Evolutionary conservation across 2,888 invertebrate species (phyloP).

Genomic region (Hybos culiciformis): DNA sequence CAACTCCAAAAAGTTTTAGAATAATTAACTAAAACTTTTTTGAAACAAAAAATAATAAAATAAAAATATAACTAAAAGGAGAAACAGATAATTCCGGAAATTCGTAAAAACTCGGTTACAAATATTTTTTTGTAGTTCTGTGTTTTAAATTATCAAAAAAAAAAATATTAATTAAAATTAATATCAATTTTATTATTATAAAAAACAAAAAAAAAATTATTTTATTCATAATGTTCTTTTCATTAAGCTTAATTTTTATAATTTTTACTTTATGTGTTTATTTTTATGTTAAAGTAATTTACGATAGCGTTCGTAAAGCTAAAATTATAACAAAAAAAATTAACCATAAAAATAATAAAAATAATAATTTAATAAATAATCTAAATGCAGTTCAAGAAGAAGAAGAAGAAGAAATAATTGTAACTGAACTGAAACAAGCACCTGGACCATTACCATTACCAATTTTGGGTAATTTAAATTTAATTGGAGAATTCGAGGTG

Average conservation of each 20-base stretch:
- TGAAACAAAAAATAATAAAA: too few species aligned
- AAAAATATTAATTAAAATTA: background rate
- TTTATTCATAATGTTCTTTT: conserved; percentile 7
- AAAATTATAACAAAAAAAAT: conserved; percentile 13
- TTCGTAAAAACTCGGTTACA: too few species aligned
- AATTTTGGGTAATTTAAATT: conserved; percentile 55
- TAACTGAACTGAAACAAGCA: conserved; percentile 29
- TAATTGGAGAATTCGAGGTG: conserved; percentile 46
- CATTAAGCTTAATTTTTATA: conserved; percentile 4
- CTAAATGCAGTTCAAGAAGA: conserved; percentile 2
- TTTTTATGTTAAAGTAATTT: conserved; percentile 19
- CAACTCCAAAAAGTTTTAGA: too few species aligned
- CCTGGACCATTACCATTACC: conserved; percentile 58
- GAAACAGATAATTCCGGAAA: too few species aligned
- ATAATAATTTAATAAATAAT: background rate
- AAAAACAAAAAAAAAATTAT: background rate
- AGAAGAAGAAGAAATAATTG: conserved; percentile 1
- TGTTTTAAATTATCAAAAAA: background rate
- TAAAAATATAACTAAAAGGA: too few species aligned
- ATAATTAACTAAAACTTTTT: too few species aligned
- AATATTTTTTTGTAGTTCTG: too few species aligned
- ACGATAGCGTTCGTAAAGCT: conserved; percentile 20
- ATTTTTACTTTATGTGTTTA: conserved; percentile 5
- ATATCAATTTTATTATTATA: background rate
- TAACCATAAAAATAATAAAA: background rate